phyloP scores from a whole-genome alignment of 2,797 vertebrate genomes.

The Setipinna tenuifilis region DNA sequence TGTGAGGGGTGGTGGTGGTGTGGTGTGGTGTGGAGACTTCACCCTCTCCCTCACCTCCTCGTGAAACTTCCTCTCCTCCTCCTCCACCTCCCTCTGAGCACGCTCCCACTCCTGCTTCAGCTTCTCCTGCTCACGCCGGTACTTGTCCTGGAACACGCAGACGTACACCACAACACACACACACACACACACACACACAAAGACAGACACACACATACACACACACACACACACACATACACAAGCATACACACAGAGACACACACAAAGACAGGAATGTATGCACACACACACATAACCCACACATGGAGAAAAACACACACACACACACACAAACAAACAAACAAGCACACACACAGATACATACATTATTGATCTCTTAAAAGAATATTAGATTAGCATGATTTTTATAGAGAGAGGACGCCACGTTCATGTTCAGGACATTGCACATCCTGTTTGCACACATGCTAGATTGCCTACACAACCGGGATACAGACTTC shows the following conservation, averaged over 20 bases:
- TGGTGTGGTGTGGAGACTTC: not conserved
- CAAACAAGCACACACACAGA: not conserved
- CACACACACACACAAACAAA: slow-evolving; percentile 24
- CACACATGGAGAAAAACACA: slow-evolving; percentile 39
- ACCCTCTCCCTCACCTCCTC: slow-evolving; percentile 84
- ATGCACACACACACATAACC: slow-evolving; percentile 32
- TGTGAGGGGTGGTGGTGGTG: no score
- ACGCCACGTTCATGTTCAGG: not conserved
- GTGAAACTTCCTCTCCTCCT: slow-evolving; percentile 92
- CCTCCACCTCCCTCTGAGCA: slow-evolving; percentile 94
- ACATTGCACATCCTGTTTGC: not conserved
- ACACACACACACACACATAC: not conserved
- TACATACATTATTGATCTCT: not conserved
- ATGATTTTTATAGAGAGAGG: not conserved
- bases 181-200: slow-evolving; percentile 50
- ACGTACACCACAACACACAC: slow-evolving; percentile 54
- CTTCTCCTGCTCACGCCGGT: slow-evolving; percentile 91
- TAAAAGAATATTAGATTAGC: not conserved
- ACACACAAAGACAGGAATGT: not conserved
- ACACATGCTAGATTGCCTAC: not conserved
- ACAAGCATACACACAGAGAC: not conserved
- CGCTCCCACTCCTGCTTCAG: slow-evolving; percentile 96
- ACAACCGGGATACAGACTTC: not conserved
- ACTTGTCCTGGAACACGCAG: slow-evolving; percentile 85
- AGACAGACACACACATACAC: slow-evolving; percentile 43